Conservation (phyloP, 2,113 vertebrate species). For the Chauna torquata region DNA sequence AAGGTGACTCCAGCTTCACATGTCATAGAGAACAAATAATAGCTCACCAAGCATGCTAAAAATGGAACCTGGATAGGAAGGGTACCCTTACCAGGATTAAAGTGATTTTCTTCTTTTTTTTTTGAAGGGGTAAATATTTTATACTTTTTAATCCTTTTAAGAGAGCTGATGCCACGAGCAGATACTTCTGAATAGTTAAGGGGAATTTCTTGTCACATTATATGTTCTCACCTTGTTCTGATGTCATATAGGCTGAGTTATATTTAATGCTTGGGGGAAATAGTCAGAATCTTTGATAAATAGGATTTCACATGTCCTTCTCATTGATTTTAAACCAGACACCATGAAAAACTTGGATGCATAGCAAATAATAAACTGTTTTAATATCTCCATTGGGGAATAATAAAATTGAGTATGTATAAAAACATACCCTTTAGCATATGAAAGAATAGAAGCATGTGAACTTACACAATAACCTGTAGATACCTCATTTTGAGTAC, state of each 20-base stretch:
- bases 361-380: slow-evolving; percentile 21
- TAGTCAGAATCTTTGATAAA: neutral
- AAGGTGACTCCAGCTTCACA: slow-evolving; percentile 40
- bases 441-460: slow-evolving; percentile 40
- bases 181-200: neutral
- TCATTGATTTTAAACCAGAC: slow-evolving; percentile 24
- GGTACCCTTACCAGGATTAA: neutral
- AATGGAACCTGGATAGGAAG: neutral
- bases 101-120: neutral
- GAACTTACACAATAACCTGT: slow-evolving; percentile 22
- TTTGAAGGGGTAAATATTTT: neutral
- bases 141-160: neutral
- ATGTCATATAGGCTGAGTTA: neutral
- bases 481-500: slow-evolving; percentile 41
- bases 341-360: neutral
- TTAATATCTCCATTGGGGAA: slow-evolving; percentile 33
- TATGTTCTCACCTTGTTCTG: neutral
- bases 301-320: neutral
- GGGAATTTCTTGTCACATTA: neutral
- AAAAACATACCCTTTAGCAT: slow-evolving; percentile 33
- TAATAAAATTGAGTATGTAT: slow-evolving; percentile 30
- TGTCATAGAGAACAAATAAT: slow-evolving; percentile 45
- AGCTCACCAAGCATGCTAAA: slow-evolving; percentile 1
- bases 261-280: neutral
- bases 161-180: neutral